These are phyloP conservation scores for Prunella himalayana DNA, from an alignment of 2,113 vertebrate genomes.

Conservation along the genomic window DNA sequence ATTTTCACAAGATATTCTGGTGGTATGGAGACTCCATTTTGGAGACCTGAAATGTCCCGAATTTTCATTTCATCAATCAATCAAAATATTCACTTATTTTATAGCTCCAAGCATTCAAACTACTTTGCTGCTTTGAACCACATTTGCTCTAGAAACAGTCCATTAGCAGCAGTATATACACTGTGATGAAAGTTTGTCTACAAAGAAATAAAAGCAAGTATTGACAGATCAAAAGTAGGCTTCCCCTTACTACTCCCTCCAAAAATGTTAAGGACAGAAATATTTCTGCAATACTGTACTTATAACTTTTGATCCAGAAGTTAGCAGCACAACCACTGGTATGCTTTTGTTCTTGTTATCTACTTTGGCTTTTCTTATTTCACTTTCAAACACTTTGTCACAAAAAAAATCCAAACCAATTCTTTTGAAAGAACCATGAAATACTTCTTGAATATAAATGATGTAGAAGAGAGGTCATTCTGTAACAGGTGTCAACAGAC, in stretches of 20 bases:
- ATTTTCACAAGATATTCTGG: neutral
- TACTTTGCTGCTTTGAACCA: neutral
- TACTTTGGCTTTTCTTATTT: neutral
- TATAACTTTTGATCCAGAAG: neutral
- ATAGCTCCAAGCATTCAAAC: neutral
- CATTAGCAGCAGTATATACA: neutral
- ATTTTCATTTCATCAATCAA: neutral
- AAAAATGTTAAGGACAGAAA: neutral
- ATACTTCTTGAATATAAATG: neutral
- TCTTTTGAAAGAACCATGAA: neutral
- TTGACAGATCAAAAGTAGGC: neutral
- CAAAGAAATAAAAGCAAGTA: neutral
- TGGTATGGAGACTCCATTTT: neutral
- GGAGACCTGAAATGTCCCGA: neutral
- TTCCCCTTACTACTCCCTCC: neutral
- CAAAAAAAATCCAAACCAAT: neutral
- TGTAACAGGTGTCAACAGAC: neutral
- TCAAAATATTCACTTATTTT: neutral
- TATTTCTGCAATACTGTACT: neutral
- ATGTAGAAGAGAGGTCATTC: neutral
- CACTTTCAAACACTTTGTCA: neutral
- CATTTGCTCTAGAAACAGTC: neutral
- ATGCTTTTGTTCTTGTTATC: neutral
- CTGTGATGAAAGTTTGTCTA: neutral
- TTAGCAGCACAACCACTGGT: neutral